Evolutionary conservation across 2,888 invertebrate species (phyloP).

Genomic region (Amphipyra berbera): DNA sequence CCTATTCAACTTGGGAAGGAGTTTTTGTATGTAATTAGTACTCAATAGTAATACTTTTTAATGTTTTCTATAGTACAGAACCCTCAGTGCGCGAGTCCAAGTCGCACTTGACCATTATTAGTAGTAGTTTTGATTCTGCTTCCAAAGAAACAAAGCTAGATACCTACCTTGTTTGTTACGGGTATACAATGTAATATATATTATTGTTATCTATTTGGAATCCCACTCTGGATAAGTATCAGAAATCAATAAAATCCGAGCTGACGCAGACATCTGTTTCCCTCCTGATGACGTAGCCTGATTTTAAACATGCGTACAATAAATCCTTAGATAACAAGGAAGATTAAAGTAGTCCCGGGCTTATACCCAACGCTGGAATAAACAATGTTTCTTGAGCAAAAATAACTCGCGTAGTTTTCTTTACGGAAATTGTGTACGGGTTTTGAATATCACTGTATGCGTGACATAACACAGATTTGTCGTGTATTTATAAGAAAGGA

Average conservation of each 20-base stretch:
- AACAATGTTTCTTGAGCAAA: conserved; percentile 33
- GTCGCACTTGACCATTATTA: neutral
- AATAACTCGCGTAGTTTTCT: conserved; percentile 37
- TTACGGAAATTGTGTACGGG: conserved; percentile 28
- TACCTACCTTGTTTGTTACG: neutral
- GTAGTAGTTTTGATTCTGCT: neutral
- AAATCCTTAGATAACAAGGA: conserved; percentile 44
- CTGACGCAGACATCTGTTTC: conserved; percentile 6
- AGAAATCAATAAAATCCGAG: conserved; percentile 22
- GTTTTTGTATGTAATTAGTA: too few relatives aligned
- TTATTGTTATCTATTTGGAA: neutral
- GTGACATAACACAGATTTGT: conserved; percentile 22
- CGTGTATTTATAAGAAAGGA: conserved; percentile 17
- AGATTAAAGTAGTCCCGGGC: conserved; percentile 33
- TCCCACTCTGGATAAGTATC: too few relatives aligned
- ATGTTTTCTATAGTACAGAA: too few relatives aligned
- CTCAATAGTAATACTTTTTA: too few relatives aligned
- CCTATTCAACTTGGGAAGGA: too few relatives aligned
- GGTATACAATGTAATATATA: neutral
- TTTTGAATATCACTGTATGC: conserved; percentile 29
- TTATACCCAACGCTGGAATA: conserved; percentile 12
- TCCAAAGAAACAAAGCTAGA: neutral
- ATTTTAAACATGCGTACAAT: conserved; percentile 29
- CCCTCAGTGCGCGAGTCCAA: too few relatives aligned
- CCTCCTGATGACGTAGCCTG: conserved; percentile 18